A percentile compares a stretch with the other conserved stretches of the same genome.
Evolutionary conservation across 2,888 invertebrate genomes (phyloP).

Genomic region (Balanococcus diminutus): DNA sequence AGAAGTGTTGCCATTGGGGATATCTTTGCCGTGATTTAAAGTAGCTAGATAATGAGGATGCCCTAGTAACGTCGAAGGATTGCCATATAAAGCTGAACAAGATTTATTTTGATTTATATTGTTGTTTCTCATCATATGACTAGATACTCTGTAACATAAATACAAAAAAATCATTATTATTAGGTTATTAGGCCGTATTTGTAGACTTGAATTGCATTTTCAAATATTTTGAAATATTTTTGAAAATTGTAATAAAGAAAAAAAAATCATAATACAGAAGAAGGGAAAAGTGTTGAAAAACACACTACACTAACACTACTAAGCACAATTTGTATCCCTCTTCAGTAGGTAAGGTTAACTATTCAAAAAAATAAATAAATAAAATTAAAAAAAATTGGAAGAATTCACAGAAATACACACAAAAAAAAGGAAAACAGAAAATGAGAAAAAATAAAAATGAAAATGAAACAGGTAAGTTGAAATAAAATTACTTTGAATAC

Average conservation of each 20-base stretch:
- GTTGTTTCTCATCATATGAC: conserved; percentile 51
- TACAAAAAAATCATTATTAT: neutral
- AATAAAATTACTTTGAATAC: too few species aligned
- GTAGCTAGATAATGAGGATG: conserved; percentile 37
- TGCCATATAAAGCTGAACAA: conserved; percentile 58
- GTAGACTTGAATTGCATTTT: neutral
- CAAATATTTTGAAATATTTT: neutral
- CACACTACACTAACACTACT: neutral
- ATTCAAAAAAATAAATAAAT: too few species aligned
- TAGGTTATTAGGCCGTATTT: neutral
- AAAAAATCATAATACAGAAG: neutral
- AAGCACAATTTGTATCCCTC: too few species aligned
- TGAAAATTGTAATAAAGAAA: neutral
- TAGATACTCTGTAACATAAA: conserved; percentile 46
- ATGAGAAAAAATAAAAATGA: neutral
- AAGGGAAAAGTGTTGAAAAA: neutral
- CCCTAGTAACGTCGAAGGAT: conserved; percentile 57
- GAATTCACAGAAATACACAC: neutral
- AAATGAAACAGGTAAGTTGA: too few species aligned
- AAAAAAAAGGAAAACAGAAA: neutral
- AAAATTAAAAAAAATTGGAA: too few species aligned
- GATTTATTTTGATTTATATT: conserved; percentile 42
- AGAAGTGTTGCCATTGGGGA: conserved; percentile 55
- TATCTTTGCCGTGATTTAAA: conserved; percentile 54
- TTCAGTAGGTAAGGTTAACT: too few species aligned